Evolutionary conservation across 2,113 vertebrate genomes (phyloP).

Genomic region (Pangasianodon gigas): DNA sequence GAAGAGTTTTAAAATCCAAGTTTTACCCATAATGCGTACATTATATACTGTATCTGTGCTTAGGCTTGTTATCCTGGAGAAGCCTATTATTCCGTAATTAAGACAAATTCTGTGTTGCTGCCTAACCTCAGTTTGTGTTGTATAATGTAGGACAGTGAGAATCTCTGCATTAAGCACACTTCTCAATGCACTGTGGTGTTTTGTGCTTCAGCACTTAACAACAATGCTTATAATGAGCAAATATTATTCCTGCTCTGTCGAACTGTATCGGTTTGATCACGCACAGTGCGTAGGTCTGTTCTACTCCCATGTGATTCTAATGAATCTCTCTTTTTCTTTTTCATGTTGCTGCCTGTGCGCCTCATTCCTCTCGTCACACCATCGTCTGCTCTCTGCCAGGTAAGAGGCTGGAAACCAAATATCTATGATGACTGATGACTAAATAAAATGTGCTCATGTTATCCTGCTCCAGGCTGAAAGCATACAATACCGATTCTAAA

Average conservation of each 20-base stretch:
- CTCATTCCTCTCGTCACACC: slow-evolving; percentile 9
- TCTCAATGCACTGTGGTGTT: slow-evolving; percentile 2
- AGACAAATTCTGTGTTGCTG: not conserved
- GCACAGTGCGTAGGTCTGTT: slow-evolving; percentile 28
- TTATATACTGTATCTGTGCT: not conserved
- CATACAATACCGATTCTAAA: not conserved
- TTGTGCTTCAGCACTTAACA: slow-evolving; percentile 15
- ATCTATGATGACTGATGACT: slow-evolving; percentile 14
- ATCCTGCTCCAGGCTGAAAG: not conserved
- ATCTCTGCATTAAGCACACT: not conserved
- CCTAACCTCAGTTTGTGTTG: not conserved
- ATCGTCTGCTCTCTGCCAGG: slow-evolving; percentile 45
- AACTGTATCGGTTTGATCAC: slow-evolving; percentile 16
- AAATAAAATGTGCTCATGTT: slow-evolving; percentile 15
- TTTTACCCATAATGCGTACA: not conserved
- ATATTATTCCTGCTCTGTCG: slow-evolving; percentile 9
- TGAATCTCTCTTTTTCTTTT: slow-evolving; percentile 41
- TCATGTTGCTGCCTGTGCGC: slow-evolving; percentile 45
- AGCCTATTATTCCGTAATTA: not conserved
- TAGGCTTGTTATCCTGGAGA: not conserved
- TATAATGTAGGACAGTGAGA: not conserved
- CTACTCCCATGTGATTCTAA: slow-evolving; percentile 16
- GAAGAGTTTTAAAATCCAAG: not conserved
- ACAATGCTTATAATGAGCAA: slow-evolving; percentile 13
- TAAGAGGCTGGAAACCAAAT: slow-evolving; percentile 35